phyloP scores from a whole-genome alignment of 2,113 vertebrate species.

The Nothobranchius kuhntae region DNA sequence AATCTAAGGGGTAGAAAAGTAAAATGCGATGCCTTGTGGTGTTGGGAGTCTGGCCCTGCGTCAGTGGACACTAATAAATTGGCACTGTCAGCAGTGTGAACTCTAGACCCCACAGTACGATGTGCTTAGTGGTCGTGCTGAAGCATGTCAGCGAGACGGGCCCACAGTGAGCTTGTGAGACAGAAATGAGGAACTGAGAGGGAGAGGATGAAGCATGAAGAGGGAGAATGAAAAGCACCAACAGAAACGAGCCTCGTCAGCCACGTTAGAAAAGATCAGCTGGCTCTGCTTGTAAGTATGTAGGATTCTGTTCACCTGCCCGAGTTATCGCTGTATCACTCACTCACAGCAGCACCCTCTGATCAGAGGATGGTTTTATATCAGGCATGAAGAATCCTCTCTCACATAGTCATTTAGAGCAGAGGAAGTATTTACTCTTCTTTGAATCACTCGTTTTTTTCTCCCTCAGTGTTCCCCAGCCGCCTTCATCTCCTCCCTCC shows the following conservation, averaged over 20 bases:
- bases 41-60: slow-evolving; percentile 58
- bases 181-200: slow-evolving; percentile 53
- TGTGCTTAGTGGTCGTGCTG: slow-evolving; percentile 67
- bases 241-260: slow-evolving; percentile 33
- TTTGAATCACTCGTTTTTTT: slow-evolving; percentile 11
- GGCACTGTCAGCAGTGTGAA: slow-evolving; percentile 66
- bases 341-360: slow-evolving; percentile 43
- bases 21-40: slow-evolving; percentile 56
- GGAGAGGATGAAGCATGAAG: slow-evolving; percentile 5
- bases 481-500: slow-evolving; percentile 1
- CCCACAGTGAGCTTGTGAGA: slow-evolving; percentile 45
- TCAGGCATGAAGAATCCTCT: slow-evolving; percentile 31
- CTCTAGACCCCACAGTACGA: slow-evolving; percentile 45
- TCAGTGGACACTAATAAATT: slow-evolving; percentile 77
- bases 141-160: slow-evolving; percentile 54
- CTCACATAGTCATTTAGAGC: slow-evolving; percentile 20
- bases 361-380: slow-evolving; percentile 51
- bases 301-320: slow-evolving; percentile 54
- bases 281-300: slow-evolving; percentile 33
- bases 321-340: slow-evolving; percentile 55
- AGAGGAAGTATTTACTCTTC: slow-evolving; percentile 42
- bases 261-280: slow-evolving; percentile 55
- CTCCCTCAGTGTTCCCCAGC: no score
- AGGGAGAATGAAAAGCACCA: slow-evolving; percentile 1
- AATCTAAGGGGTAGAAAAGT: slow-evolving; percentile 9